Evolutionary conservation across 2,113 vertebrate genomes (phyloP).

Genomic region (Solenodon paradoxus): DNA sequence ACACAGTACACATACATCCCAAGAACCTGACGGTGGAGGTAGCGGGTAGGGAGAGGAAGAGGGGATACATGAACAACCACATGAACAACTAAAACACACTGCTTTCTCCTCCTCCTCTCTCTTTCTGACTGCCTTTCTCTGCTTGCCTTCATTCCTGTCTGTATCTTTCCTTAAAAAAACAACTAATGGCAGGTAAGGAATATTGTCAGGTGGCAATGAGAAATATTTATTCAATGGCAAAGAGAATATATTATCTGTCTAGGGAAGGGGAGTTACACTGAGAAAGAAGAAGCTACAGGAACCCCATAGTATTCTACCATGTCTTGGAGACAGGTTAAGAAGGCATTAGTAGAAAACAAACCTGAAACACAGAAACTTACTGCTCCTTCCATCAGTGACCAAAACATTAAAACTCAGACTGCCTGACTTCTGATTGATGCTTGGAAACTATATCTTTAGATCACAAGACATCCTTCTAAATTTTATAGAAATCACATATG

Average conservation of each 20-base stretch:
- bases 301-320: background rate
- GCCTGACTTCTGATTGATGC: background rate
- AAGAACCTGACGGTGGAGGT: too few species aligned
- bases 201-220: background rate
- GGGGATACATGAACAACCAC: too few species aligned
- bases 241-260: background rate
- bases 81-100: too few species aligned
- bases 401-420: background rate
- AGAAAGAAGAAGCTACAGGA: background rate
- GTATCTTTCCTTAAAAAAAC: too few species aligned
- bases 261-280: background rate
- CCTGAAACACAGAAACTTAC: background rate
- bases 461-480: background rate
- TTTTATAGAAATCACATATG: background rate
- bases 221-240: background rate
- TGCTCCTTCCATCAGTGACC: background rate
- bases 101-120: too few species aligned
- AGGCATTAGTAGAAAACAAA: background rate
- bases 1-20: too few species aligned
- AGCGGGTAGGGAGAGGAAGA: too few species aligned
- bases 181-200: background rate
- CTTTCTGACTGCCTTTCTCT: too few species aligned
- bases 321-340: background rate
- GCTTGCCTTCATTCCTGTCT: too few species aligned
- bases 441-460: background rate